Percentiles rank a stretch among this genome's conserved stretches.
Conservation (phyloP, 2,113 vertebrate genomes). For the Notechis scutatus region DNA sequence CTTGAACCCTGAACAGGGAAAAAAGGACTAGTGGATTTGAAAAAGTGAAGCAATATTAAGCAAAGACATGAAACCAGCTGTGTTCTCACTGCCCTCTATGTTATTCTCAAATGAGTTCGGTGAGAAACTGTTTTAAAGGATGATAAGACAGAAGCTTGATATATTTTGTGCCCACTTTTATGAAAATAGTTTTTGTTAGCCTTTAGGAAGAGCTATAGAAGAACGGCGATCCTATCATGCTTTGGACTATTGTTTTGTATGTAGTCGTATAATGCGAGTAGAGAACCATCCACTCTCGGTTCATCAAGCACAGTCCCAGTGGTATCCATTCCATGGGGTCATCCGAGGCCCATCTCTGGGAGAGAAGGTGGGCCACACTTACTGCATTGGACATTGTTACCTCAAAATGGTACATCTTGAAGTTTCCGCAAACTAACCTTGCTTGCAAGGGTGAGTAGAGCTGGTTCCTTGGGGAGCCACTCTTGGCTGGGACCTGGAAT, state of each 20-base stretch:
- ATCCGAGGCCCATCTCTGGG: neutral
- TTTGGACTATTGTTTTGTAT: neutral
- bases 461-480: neutral
- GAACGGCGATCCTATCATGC: neutral
- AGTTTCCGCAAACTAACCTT: neutral
- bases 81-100: neutral
- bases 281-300: neutral
- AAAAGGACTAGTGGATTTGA: neutral
- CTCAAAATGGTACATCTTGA: neutral
- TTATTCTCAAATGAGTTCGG: neutral
- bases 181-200: neutral
- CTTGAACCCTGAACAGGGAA: neutral
- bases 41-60: neutral
- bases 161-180: neutral
- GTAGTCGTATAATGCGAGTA: neutral
- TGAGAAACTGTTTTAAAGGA: neutral
- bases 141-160: neutral
- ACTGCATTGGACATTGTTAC: neutral
- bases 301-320: neutral
- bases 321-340: neutral
- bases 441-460: neutral
- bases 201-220: neutral
- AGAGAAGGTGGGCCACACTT: neutral
- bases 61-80: too few relatives aligned
- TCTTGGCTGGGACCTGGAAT: neutral